Conservation (phyloP, 1,140 invertebrate genomes). For the Drosophila nannoptera region DNA sequence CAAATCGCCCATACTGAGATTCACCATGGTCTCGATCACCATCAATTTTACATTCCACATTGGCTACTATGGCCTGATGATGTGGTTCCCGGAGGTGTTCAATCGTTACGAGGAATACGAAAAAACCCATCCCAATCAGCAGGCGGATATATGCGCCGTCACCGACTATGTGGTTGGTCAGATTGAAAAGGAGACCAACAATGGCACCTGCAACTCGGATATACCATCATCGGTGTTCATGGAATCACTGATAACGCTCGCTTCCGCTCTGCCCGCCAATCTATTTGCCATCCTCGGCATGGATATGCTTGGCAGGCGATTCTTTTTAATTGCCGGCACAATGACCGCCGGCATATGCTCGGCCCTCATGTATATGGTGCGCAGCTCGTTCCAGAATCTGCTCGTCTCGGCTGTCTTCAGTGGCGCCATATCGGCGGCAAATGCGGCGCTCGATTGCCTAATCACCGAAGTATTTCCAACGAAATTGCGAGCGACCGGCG, state of each 20-base stretch:
- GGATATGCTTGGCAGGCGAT: slow-evolving; percentile 91
- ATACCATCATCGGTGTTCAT: slow-evolving; percentile 89
- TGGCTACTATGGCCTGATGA: slow-evolving; percentile 93
- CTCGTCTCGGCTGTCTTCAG: slow-evolving; percentile 91
- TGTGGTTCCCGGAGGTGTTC: slow-evolving; percentile 95
- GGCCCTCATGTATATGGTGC: slow-evolving; percentile 90
- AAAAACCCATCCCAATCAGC: slow-evolving; percentile 81
- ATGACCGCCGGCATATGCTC: slow-evolving; percentile 91
- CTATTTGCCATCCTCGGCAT: slow-evolving; percentile 87
- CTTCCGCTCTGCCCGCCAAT: slow-evolving; percentile 90
- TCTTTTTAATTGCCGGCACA: slow-evolving; percentile 93
- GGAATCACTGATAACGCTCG: slow-evolving; percentile 91
- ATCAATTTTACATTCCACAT: slow-evolving; percentile 94
- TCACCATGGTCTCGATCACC: slow-evolving; percentile 89
- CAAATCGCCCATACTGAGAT: slow-evolving; percentile 87
- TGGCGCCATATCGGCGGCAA: slow-evolving; percentile 92
- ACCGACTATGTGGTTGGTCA: slow-evolving; percentile 86
- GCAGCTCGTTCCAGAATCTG: slow-evolving; percentile 89
- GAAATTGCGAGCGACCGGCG: slow-evolving; percentile 89
- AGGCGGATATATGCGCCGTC: slow-evolving; percentile 87
- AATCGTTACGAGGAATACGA: slow-evolving; percentile 90
- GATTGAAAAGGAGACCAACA: slow-evolving; percentile 81
- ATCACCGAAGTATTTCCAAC: slow-evolving; percentile 95
- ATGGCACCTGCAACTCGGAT: slow-evolving; percentile 83
- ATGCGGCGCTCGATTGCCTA: slow-evolving; percentile 91